Conservation (phyloP, 2,113 vertebrate species). For the Passer montanus region DNA sequence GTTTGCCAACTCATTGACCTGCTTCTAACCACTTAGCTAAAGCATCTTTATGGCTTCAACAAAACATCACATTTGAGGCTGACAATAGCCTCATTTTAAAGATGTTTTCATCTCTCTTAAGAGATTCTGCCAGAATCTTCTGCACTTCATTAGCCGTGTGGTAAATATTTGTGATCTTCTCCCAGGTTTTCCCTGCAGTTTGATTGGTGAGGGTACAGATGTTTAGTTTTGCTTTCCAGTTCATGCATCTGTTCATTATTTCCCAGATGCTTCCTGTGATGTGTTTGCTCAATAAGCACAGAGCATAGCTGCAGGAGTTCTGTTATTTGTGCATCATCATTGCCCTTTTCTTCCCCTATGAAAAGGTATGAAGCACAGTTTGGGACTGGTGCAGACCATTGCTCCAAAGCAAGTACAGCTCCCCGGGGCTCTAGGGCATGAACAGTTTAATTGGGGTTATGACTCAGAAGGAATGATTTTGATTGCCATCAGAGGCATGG, state of each 20-base stretch:
- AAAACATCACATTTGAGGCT: background rate
- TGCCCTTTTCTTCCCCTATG: background rate
- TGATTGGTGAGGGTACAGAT: background rate
- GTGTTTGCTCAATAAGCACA: background rate
- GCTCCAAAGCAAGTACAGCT: background rate
- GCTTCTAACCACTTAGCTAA: background rate
- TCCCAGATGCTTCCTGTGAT: background rate
- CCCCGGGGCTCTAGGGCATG: fast-evolving
- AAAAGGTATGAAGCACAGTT: background rate
- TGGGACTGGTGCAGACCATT: too few species aligned
- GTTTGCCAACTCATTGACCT: background rate
- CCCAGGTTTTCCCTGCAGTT: background rate
- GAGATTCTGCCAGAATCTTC: background rate
- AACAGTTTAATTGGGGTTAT: background rate
- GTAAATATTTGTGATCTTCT: background rate
- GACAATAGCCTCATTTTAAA: background rate
- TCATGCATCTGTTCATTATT: background rate
- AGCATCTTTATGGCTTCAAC: background rate
- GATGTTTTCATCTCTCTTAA: background rate
- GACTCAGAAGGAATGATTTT: background rate
- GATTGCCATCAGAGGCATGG: background rate
- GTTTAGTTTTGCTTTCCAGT: background rate
- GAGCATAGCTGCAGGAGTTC: background rate
- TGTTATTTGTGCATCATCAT: background rate
- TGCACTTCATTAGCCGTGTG: background rate